Base-by-base conservation (phyloP, 2,888 invertebrate species). In the Perizoma flavofasciatum region DNA sequence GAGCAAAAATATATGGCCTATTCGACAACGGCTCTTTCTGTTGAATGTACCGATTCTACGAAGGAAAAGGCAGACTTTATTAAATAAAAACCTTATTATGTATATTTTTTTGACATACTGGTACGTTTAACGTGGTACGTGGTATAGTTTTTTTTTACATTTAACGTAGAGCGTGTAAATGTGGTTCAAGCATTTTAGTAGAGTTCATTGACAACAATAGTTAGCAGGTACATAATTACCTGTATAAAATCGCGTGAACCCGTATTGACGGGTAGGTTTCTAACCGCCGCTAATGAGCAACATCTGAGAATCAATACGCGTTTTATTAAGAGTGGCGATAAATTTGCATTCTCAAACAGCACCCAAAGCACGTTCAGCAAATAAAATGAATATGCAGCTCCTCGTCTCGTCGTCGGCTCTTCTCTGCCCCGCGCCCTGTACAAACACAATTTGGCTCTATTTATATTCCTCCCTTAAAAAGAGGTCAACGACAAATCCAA, bases 271-370 rank as follows among this genome's bases (percentile, higher is more conserved):
- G 45, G 37, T 33, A 41, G 47, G 41, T 43, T 47, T 48, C 45
- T 46, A 43, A 41, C 46, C 37, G 43, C 46, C 37, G 43, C 50
- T 86, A 87, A 87, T 87, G 85, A 88, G 83, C 78, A 81, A 80
- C 82, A 85, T 87, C 84, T 85, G 83, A 75, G 82, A 85, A 89
- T 88, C 87, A 86, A 87, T 87, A 83, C 78, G 83, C 85, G 80
- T 88, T 89, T 88, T 88, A 88, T 86, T 85, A 88, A 89, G 81
- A 84, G 82, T 79, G 79, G 81, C 85, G 83, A 89, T 89, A 88
- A 88, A 90, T 90, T 91, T 89, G 88, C 89, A 91, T 92, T 85
- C 81, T 82, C 87, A 89, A 91, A 89, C 22, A 22, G 22, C 22
- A 22, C 22, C 22, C 22, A 83, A 79, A 77, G 88, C 91, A 91